These are phyloP conservation scores for Halichoerus grypus DNA, from an alignment of 2,113 vertebrate genomes.

Conservation along the genomic window DNA sequence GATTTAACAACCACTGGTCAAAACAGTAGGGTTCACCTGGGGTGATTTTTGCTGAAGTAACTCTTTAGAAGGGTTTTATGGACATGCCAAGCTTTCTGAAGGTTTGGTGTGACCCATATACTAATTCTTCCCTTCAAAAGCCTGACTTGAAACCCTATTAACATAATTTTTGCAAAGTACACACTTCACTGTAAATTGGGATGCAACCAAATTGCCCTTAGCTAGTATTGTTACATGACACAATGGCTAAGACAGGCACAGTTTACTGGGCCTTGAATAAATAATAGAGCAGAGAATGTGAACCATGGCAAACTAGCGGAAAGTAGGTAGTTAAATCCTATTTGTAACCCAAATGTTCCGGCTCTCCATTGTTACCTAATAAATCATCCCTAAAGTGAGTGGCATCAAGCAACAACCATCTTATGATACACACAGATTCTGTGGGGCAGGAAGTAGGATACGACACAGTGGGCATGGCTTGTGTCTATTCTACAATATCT, in stretches of 20 bases:
- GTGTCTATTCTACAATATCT: not conserved
- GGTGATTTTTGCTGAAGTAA: not conserved
- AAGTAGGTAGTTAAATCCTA: not conserved
- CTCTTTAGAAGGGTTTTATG: not conserved
- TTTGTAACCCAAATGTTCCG: not conserved
- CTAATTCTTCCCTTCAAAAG: not conserved
- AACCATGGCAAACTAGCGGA: not conserved
- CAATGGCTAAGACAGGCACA: not conserved
- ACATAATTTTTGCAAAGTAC: not conserved
- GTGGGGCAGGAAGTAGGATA: not conserved
- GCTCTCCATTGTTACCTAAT: not conserved
- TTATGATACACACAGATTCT: not conserved
- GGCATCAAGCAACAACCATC: not conserved
- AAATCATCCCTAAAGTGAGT: not conserved
- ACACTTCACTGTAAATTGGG: not conserved
- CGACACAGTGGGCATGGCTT: not conserved
- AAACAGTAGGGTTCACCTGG: not conserved
- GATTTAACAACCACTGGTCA: constrained; percentile 39
- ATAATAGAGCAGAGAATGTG: not conserved
- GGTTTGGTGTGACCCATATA: not conserved
- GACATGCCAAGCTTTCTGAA: not conserved
- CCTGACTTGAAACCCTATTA: constrained; percentile 17
- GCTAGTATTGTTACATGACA: not conserved
- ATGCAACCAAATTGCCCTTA: not conserved
- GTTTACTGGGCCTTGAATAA: not conserved